phyloP scores from a whole-genome alignment of 2,888 invertebrate genomes.

The Muscina levida region DNA sequence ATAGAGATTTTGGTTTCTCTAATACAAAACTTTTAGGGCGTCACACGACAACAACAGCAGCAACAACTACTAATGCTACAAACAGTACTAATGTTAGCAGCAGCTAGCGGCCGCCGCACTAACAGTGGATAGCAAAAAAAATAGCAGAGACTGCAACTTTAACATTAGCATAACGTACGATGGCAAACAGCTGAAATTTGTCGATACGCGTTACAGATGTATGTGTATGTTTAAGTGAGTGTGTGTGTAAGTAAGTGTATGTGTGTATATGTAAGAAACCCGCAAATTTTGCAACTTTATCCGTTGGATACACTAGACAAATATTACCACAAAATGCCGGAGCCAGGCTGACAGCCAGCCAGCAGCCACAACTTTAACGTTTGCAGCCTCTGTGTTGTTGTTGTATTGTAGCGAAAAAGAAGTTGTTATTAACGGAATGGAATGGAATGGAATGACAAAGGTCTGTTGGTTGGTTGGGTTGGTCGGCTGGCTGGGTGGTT shows the following conservation, averaged over 20 bases:
- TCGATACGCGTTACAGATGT: background rate
- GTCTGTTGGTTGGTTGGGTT: slow-evolving; percentile 37
- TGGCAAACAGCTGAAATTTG: slow-evolving; percentile 7
- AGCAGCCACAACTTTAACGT: slow-evolving; percentile 14
- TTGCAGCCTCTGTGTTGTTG: slow-evolving; percentile 3
- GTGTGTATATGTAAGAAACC: slow-evolving; percentile 44
- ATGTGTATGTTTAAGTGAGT: background rate
- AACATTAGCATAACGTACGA: slow-evolving; percentile 13
- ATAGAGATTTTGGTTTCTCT: slow-evolving; percentile 43
- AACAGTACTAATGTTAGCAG: background rate
- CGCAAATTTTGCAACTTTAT: slow-evolving; percentile 63
- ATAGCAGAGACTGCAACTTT: background rate
- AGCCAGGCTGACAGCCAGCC: slow-evolving; percentile 2
- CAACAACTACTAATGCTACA: slow-evolving; percentile 19
- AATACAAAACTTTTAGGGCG: slow-evolving; percentile 62
- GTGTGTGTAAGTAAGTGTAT: too few species aligned
- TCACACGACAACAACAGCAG: slow-evolving; percentile 53
- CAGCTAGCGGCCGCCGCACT: slow-evolving; percentile 1
- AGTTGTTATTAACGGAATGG: slow-evolving; percentile 11
- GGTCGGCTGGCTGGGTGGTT: slow-evolving; percentile 33
- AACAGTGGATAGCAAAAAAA: background rate
- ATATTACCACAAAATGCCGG: slow-evolving; percentile 40
- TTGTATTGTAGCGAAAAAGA: background rate
- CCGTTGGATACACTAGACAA: slow-evolving; percentile 59
- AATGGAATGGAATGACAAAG: slow-evolving; percentile 30